Evolutionary conservation across 2,888 invertebrate species (phyloP), one percentile per base, ranked within the genome.

Genomic region (Adelphocoris suturalis): DNA sequence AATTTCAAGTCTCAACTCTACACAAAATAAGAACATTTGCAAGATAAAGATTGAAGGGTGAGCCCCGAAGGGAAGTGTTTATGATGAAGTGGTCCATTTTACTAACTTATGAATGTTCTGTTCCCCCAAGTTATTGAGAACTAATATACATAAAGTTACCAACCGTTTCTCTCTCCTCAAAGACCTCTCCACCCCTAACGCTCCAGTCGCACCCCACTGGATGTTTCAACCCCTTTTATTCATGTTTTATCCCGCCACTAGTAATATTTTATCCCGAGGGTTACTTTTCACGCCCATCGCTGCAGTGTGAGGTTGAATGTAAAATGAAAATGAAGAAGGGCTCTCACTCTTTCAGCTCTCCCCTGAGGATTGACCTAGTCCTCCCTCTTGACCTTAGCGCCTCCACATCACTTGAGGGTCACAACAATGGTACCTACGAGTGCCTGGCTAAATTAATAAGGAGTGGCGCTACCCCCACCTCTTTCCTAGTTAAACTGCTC

Each of bases 141-240:
- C 86, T 86, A 86, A 86, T 86, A 86, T 86, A 86, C 86, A 86
- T 86, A 86, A 86, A 86, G 86, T 86, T 86, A 86, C 86, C n/a
- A 23, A 48, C 75, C 75, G 55, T 75, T 86, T 68, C 86, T 68
- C 86, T 46, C 68, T 23, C 47, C 86, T 86, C 86, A 86, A 86
- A 86, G 85, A 37, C 85, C 28, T 68, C 52, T 57, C 19, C 47
- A 9, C 48, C 12, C 46, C 57, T 85, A 37, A 11, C 61, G 23
- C 37, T n/a, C 57, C 19, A 86, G 47, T 61, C 86, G 19, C 86
- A 23, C 68, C 86, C 48, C 78, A 78, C 78, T 78, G 46, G 47
- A 46, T 78, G 47, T 46, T 47, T 46, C 46, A 78, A 19, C 78
- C 82, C 52, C 82, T 78, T 78, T 82, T 82, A 82, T 82, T 82